Evolutionary conservation across 2,888 invertebrate species (phyloP).

Genomic region (Ornithoptera priamus): DNA sequence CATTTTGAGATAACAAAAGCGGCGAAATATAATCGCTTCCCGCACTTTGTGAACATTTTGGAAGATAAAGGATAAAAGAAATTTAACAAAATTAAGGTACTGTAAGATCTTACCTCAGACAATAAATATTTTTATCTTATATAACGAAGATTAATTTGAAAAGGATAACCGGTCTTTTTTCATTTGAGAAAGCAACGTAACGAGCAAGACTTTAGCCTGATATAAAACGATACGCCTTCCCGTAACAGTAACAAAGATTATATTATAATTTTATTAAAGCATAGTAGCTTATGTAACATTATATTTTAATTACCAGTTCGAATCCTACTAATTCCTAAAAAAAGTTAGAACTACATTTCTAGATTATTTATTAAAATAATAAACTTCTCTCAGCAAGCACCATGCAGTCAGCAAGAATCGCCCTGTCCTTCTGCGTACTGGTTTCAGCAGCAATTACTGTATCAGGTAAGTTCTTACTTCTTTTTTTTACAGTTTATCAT

Average conservation of each 20-base stretch:
- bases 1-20: conserved; percentile 3
- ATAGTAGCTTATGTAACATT: no score
- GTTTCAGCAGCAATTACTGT: conserved; percentile 53
- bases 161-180: no score
- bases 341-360: not conserved
- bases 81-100: not conserved
- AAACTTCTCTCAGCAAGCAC: conserved; percentile 39
- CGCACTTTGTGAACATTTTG: not conserved
- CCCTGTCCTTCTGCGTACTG: conserved; percentile 53
- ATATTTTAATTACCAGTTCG: no score
- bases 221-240: no score
- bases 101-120: not conserved
- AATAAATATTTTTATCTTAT: no score
- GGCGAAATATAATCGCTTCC: conserved; percentile 10
- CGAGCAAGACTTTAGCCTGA: no score
- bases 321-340: no score
- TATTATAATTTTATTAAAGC: no score
- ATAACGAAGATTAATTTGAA: no score
- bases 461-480: conserved; percentile 57
- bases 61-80: not conserved
- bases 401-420: conserved; percentile 60
- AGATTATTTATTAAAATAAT: not conserved
- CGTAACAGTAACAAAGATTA: no score
- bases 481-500: no score
- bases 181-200: no score